Evolutionary conservation across 2,113 vertebrate species (phyloP).

Genomic region (Marmota flaviventris): DNA sequence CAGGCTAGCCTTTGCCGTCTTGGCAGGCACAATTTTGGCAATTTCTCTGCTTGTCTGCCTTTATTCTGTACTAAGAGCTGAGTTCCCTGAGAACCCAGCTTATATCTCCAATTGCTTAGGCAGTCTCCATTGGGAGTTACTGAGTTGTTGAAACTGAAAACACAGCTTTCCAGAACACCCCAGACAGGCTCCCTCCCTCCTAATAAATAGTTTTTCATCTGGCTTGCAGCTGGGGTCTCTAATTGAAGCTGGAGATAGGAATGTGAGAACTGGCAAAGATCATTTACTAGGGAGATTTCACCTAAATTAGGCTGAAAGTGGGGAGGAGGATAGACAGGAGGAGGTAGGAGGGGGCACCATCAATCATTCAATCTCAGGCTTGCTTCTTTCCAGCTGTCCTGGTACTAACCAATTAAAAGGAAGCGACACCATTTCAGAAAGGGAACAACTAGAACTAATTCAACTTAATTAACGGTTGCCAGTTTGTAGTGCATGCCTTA

Average conservation of each 20-base stretch:
- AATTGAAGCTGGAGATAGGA: background rate
- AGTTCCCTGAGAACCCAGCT: background rate
- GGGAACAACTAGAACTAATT: background rate
- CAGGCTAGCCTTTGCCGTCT: background rate
- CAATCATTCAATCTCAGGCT: background rate
- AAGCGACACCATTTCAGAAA: background rate
- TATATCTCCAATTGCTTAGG: background rate
- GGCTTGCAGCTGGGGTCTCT: background rate
- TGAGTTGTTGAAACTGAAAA: background rate
- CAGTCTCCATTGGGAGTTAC: background rate
- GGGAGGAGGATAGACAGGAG: background rate
- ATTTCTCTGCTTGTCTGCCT: background rate
- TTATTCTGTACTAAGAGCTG: background rate
- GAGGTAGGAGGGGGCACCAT: background rate
- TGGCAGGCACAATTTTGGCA: background rate
- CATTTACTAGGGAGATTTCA: background rate
- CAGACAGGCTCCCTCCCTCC: background rate
- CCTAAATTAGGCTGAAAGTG: background rate
- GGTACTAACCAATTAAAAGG: background rate
- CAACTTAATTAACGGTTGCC: background rate
- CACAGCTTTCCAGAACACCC: background rate
- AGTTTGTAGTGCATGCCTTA: background rate
- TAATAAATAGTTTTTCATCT: slow-evolving; percentile 4
- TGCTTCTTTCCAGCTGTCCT: background rate
- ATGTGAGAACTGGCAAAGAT: background rate